phyloP scores from a whole-genome alignment of 2,797 vertebrate genomes.

The Lepilemur septentrionalis region DNA sequence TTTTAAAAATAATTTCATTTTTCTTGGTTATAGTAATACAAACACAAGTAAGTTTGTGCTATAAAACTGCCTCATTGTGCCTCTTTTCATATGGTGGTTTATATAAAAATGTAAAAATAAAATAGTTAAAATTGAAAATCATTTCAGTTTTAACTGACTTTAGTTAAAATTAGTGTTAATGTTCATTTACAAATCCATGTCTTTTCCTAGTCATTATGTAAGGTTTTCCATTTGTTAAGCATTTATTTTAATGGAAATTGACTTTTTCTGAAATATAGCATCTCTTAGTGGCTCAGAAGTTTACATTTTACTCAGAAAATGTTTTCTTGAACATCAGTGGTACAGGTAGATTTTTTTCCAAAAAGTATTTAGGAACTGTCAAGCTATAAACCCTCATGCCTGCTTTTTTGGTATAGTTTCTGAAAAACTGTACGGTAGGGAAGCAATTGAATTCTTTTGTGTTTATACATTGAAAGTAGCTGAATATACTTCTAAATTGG shows the following conservation, averaged over 20 bases:
- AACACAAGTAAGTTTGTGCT: conserved; percentile 4
- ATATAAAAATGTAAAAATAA: conserved; percentile 21
- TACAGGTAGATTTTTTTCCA: not conserved
- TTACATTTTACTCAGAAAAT: not conserved
- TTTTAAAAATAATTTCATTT: conserved; percentile 31
- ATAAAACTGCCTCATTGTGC: not conserved
- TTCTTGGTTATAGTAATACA: conserved; percentile 1
- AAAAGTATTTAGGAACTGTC: not conserved
- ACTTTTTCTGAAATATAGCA: not conserved
- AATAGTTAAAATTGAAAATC: conserved; percentile 36
- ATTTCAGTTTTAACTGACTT: conserved; percentile 19
- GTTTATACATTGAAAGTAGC: not conserved
- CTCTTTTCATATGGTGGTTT: not conserved
- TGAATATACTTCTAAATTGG: conserved; percentile 11
- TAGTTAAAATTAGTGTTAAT: conserved; percentile 42
- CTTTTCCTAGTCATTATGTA: conserved; percentile 21
- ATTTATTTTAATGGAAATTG: conserved; percentile 34
- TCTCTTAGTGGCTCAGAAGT: not conserved
- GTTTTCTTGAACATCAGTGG: not conserved
- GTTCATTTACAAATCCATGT: not conserved
- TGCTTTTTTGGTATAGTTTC: not conserved
- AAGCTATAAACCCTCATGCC: not conserved
- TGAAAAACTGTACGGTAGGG: not conserved
- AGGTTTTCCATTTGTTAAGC: conserved; percentile 19
- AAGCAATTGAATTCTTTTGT: not conserved